Evolutionary conservation across 2,113 vertebrate genomes (phyloP).

Genomic region (Coreoperca whiteheadi): DNA sequence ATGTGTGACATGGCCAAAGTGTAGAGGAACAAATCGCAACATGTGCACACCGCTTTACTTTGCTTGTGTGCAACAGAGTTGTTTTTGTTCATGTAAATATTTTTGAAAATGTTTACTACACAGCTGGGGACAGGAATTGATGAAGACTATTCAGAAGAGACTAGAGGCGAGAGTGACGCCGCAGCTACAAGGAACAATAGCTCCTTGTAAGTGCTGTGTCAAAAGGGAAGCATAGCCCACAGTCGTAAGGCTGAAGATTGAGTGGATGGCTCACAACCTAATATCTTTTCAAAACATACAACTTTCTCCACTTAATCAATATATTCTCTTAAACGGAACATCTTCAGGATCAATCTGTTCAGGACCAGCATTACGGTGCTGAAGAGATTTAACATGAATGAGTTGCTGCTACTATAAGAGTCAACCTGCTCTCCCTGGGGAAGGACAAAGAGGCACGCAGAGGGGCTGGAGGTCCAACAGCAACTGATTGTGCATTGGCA

Average conservation of each 20-base stretch:
- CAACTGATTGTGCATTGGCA: slow-evolving; percentile 42
- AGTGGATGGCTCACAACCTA: slow-evolving; percentile 5
- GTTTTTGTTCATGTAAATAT: background rate
- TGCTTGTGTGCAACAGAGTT: background rate
- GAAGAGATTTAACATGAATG: slow-evolving; percentile 30
- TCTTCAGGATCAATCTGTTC: slow-evolving; percentile 15
- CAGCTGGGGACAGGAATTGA: background rate
- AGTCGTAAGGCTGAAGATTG: background rate
- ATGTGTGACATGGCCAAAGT: background rate
- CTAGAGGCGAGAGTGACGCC: background rate
- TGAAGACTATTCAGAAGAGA: background rate
- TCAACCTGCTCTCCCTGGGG: slow-evolving; percentile 39
- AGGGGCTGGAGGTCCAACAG: slow-evolving; percentile 48
- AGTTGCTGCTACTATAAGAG: slow-evolving; percentile 30
- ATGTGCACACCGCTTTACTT: background rate
- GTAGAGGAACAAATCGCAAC: background rate
- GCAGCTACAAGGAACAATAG: background rate
- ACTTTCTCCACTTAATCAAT: slow-evolving; percentile 5
- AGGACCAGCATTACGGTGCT: slow-evolving; percentile 1
- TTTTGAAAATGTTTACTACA: background rate
- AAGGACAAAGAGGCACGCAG: slow-evolving; percentile 30
- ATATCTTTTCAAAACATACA: background rate
- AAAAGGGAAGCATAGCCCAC: background rate
- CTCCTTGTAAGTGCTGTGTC: background rate
- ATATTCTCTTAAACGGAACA: slow-evolving; percentile 27